Evolutionary conservation across 2,113 vertebrate genomes (phyloP).

Genomic region (Melospiza melodia): DNA sequence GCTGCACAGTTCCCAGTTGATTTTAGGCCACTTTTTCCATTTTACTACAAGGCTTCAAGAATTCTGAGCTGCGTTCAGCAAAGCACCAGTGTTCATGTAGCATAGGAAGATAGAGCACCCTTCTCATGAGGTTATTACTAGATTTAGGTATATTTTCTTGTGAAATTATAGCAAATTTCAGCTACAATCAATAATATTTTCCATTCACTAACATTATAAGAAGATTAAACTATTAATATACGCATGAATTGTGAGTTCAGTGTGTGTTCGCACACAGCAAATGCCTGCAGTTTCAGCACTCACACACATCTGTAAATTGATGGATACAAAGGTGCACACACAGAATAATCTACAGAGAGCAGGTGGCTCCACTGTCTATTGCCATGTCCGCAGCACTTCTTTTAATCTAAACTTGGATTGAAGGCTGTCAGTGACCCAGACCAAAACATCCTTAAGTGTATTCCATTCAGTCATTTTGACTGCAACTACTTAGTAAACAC

Average conservation of each 20-base stretch:
- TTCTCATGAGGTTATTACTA: neutral
- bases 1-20: fast-evolving
- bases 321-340: neutral
- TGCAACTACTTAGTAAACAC: neutral
- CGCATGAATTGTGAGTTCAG: neutral
- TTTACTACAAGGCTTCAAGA: neutral
- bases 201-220: neutral
- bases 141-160: neutral
- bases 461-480: neutral
- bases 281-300: neutral
- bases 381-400: neutral
- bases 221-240: neutral
- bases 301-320: fast-evolving
- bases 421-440: neutral
- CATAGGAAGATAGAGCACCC: neutral
- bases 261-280: neutral
- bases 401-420: neutral
- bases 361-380: neutral
- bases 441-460: neutral
- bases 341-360: neutral
- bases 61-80: neutral
- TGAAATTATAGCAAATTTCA: neutral
- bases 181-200: neutral
- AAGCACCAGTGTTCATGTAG: neutral
- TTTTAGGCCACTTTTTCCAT: neutral